Evolutionary conservation across 2,797 vertebrate species (phyloP), one percentile per base, ranked within the genome.

Genomic region (Chelon auratus): DNA sequence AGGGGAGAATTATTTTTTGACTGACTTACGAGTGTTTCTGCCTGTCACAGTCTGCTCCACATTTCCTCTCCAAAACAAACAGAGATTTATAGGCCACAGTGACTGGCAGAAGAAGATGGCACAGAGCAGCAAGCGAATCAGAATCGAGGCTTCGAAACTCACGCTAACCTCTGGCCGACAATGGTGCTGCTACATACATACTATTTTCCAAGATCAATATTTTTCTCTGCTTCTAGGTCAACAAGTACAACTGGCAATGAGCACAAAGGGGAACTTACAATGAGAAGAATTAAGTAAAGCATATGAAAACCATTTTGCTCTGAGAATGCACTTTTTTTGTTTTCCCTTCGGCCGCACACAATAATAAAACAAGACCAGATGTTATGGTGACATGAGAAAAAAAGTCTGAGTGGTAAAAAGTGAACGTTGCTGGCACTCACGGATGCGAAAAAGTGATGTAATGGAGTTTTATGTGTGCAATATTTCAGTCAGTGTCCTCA

Each of bases 321-420:
- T 50, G 15, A 42, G 60, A 81, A 51, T 55, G 24, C 55, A 57
- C 55, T 3, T 68, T 63, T 70, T 67, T 39, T n/a, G 17, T n/a
- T 71, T 74, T 68, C 26, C 4, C 2, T 70, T 62, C 10, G 59
- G 68, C 74, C 71, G 48, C 65, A 68, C 71, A 81, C 58, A 40
- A 55, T 56, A 84, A 62, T 64, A 81, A 85, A 87, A 18, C 67
- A 68, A 37, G 37, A 84, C 72, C 85, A 89, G 78, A 85, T 84
- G 84, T 78, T 64, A 37, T 33, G 18, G 67, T 63, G 75, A 84
- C 62, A 75, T 57, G 67, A 77, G 68, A 59, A 75, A 81, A 84
- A 67, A 33, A 3, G 2, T 64, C 47, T 48, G n/a, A 73, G 68
- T 36, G 62, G 48, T 81, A 43, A 77, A 33, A 82, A 83, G 74